Evolutionary conservation across 2,888 invertebrate genomes (phyloP).

Genomic region (Macropis europaea): DNA sequence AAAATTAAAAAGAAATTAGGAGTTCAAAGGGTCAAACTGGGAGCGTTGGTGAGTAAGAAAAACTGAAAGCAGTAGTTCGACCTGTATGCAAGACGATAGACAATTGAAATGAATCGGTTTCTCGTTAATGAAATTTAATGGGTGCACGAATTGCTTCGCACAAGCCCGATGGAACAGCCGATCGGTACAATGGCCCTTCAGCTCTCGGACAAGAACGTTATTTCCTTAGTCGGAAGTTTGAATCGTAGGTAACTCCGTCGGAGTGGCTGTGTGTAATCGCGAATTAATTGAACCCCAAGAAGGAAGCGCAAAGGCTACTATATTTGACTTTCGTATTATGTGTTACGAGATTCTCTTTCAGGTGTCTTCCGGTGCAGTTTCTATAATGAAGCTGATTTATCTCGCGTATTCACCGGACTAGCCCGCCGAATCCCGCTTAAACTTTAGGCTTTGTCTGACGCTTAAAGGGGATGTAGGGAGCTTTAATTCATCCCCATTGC

Average conservation of each 20-base stretch:
- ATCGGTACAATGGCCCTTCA: not conserved
- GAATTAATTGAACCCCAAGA: constrained; percentile 59
- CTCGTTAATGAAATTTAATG: constrained; percentile 2
- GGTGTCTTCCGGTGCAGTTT: constrained; percentile 54
- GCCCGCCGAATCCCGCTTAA: constrained; percentile 62
- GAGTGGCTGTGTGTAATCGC: constrained; percentile 37
- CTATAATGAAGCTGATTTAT: constrained; percentile 68
- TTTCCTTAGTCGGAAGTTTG: constrained; percentile 31
- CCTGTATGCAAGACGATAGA: too few relatives aligned
- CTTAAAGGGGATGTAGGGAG: constrained; percentile 59
- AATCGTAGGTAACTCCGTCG: constrained; percentile 9
- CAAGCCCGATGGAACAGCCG: not conserved
- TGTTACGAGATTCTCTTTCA: constrained; percentile 62
- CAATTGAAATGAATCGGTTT: too few relatives aligned
- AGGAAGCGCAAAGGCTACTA: constrained; percentile 34
- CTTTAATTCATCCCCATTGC: constrained; percentile 54
- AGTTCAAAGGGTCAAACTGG: too few relatives aligned
- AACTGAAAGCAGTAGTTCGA: too few relatives aligned
- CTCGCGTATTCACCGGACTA: constrained; percentile 59
- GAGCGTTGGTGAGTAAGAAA: too few relatives aligned
- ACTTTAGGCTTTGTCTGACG: constrained; percentile 61
- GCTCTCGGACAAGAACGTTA: constrained; percentile 8
- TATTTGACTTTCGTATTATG: constrained; percentile 56
- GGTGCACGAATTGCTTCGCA: not conserved
- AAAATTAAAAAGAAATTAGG: too few relatives aligned